Conservation (phyloP, 2,888 invertebrate genomes). For the Hirtodrosophila cameraria region DNA sequence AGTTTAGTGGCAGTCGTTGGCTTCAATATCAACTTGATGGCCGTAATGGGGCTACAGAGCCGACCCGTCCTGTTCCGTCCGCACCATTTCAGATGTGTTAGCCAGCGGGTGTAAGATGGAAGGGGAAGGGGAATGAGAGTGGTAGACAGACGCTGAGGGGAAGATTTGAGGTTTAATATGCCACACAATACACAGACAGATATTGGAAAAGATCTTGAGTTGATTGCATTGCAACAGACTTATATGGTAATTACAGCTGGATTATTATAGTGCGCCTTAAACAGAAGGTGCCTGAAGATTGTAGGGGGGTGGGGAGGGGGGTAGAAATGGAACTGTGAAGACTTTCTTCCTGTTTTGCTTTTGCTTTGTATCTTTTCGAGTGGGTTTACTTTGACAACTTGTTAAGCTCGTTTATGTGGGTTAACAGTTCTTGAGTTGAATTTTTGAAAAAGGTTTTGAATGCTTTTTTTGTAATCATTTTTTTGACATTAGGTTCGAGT, state of each 20-base stretch:
- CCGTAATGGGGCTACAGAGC: constrained; percentile 24
- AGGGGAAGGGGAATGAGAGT: background rate
- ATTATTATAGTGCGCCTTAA: constrained; percentile 56
- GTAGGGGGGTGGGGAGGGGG: background rate
- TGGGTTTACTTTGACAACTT: constrained; percentile 32
- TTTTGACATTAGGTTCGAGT: constrained; percentile 8
- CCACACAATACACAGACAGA: constrained; percentile 19
- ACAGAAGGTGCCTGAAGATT: constrained; percentile 30
- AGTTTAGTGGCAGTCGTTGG: constrained; percentile 8
- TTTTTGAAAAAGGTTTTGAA: too few relatives aligned
- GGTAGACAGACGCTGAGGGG: background rate
- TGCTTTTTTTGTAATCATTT: background rate
- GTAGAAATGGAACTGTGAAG: constrained; percentile 16
- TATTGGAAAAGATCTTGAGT: constrained; percentile 46
- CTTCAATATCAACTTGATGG: constrained; percentile 28
- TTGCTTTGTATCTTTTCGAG: constrained; percentile 17
- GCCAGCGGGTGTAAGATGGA: constrained; percentile 39
- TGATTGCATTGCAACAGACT: constrained; percentile 58
- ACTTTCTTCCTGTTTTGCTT: constrained; percentile 39
- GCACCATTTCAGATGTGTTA: constrained; percentile 19
- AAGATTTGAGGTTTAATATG: background rate
- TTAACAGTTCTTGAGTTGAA: constrained; percentile 72
- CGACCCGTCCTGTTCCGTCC: constrained; percentile 15
- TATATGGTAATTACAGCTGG: constrained; percentile 71
- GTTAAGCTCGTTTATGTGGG: constrained; percentile 65